Percentiles rank a stretch among this genome's conserved stretches.
phyloP scores from a whole-genome alignment of 2,888 invertebrate genomes.

The Polydrusus tereticollis region DNA sequence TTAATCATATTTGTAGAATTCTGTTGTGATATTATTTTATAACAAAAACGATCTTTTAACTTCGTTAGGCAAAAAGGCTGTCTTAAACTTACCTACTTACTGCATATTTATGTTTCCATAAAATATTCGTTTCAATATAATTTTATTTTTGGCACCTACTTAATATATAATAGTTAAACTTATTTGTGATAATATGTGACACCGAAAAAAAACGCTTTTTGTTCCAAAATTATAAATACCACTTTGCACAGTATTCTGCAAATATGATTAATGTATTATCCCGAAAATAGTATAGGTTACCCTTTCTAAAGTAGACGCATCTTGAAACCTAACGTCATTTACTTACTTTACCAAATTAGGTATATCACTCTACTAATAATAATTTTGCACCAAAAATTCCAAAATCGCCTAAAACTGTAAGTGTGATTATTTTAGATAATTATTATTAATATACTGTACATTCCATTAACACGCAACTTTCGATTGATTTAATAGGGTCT shows the following conservation, averaged over 20 bases:
- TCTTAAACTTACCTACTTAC: too few species aligned
- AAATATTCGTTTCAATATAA: too few species aligned
- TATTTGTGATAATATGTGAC: too few species aligned
- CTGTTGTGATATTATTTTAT: neutral
- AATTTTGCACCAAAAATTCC: slow-evolving; percentile 17
- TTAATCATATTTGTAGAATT: slow-evolving; percentile 56
- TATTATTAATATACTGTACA: neutral
- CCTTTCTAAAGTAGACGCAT: slow-evolving; percentile 60
- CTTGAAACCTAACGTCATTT: slow-evolving; percentile 45
- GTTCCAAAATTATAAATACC: slow-evolving; percentile 1
- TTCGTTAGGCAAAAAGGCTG: too few species aligned
- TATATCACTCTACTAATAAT: slow-evolving; percentile 19
- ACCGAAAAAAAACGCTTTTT: neutral
- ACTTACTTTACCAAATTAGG: slow-evolving; percentile 8
- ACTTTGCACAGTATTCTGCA: slow-evolving; percentile 49
- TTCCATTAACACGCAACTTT: neutral
- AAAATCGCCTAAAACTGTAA: slow-evolving; percentile 11
- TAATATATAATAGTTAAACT: too few species aligned
- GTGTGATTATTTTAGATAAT: neutral
- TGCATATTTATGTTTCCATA: too few species aligned
- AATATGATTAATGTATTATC: slow-evolving; percentile 49
- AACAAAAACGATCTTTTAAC: neutral
- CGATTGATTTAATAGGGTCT: neutral
- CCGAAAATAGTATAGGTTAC: slow-evolving; percentile 54
- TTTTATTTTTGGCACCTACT: too few species aligned